These are phyloP conservation scores for Cryptoblepharus egeriae DNA, from an alignment of 2,797 vertebrate species.

Conservation along the genomic window DNA sequence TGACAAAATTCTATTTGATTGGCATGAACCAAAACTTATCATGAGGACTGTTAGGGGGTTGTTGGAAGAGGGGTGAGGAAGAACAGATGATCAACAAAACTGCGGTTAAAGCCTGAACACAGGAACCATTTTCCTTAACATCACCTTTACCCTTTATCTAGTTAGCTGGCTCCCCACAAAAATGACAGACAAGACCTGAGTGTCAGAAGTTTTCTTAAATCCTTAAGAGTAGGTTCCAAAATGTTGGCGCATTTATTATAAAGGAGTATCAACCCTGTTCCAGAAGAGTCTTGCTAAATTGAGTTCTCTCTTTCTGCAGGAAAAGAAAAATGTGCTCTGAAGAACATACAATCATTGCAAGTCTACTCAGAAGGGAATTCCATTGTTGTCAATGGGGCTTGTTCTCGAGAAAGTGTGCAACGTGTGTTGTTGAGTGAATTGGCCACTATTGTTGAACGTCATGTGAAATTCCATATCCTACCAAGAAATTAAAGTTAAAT, in stretches of 20 bases:
- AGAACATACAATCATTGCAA: not conserved
- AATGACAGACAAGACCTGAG: not conserved
- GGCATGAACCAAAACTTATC: not conserved
- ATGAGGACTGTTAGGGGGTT: not conserved
- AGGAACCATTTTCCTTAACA: not conserved
- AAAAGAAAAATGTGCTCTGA: not conserved
- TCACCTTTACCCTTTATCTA: not conserved
- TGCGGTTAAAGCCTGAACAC: constrained; percentile 18
- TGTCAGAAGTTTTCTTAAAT: not conserved
- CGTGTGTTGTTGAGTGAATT: not conserved
- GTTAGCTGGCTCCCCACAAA: too few species aligned
- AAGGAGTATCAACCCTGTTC: not conserved
- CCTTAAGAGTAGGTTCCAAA: not conserved
- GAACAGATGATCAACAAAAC: not conserved
- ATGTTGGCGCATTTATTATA: not conserved
- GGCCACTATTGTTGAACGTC: not conserved
- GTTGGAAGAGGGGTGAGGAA: not conserved
- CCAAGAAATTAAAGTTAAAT: not conserved
- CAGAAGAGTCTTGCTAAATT: not conserved
- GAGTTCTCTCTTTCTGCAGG: not conserved
- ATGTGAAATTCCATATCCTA: too few species aligned
- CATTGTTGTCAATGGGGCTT: too few species aligned
- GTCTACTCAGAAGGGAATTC: too few species aligned
- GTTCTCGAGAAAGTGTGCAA: too few species aligned
- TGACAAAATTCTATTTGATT: not conserved